phyloP scores from a whole-genome alignment of 1,140 invertebrate genomes.

The Trachymyrmex septentrionalis region DNA sequence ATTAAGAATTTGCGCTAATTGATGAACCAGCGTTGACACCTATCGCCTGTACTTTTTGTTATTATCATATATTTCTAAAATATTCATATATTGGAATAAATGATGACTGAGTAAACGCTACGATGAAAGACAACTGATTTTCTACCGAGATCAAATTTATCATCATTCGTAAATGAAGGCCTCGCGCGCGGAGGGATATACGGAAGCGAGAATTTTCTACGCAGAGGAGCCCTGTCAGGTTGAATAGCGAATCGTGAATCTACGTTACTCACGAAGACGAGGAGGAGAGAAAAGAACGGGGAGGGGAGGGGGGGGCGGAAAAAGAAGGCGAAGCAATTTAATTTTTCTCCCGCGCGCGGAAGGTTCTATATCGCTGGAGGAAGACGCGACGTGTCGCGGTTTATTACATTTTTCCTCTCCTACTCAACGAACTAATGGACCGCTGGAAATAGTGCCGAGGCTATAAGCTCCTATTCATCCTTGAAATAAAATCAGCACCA shows the following conservation, averaged over 20 bases:
- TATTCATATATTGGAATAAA: neutral
- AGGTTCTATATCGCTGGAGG: slow-evolving; percentile 70
- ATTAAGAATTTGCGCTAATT: too few species aligned
- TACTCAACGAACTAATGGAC: slow-evolving; percentile 77
- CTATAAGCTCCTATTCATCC: slow-evolving; percentile 54
- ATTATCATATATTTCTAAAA: too few species aligned
- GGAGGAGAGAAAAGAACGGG: slow-evolving; percentile 28
- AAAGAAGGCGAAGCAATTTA: slow-evolving; percentile 75
- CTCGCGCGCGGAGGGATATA: slow-evolving; percentile 30
- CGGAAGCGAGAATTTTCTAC: slow-evolving; percentile 44
- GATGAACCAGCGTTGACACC: too few species aligned
- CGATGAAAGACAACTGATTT: slow-evolving; percentile 4
- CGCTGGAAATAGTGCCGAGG: slow-evolving; percentile 80
- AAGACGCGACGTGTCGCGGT: slow-evolving; percentile 78
- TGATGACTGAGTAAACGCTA: neutral
- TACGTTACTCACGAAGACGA: slow-evolving; percentile 53
- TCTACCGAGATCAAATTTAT: slow-evolving; percentile 28
- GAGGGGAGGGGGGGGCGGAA: slow-evolving; percentile 31
- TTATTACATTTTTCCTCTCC: slow-evolving; percentile 83
- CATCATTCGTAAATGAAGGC: slow-evolving; percentile 42
- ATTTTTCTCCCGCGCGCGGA: slow-evolving; percentile 74
- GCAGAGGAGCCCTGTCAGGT: slow-evolving; percentile 28
- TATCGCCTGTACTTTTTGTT: too few species aligned
- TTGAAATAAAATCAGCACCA: slow-evolving; percentile 44
- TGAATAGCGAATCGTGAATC: slow-evolving; percentile 57